These are phyloP conservation scores for Atta colombica DNA, from an alignment of 1,140 invertebrate species.

Conservation along the genomic window DNA sequence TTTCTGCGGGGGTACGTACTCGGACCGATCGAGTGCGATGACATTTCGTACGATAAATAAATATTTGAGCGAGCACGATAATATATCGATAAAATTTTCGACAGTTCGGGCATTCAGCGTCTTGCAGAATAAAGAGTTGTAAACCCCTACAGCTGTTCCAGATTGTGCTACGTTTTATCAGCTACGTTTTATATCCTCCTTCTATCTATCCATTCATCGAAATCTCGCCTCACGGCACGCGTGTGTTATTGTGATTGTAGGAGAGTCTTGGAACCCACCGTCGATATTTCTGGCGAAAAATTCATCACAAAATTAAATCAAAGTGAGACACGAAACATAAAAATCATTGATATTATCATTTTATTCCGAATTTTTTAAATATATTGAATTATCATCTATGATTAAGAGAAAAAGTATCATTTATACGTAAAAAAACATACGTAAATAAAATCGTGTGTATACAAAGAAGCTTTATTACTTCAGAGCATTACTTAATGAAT, in stretches of 20 bases:
- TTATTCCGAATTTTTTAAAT: not conserved
- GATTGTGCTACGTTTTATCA: slow-evolving; percentile 76
- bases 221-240: slow-evolving; percentile 70
- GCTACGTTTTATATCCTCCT: slow-evolving; percentile 47
- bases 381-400: not conserved
- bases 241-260: slow-evolving; percentile 21
- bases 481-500: slow-evolving; percentile 1
- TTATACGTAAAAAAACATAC: not conserved
- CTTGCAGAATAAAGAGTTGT: slow-evolving; percentile 79
- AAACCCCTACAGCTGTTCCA: slow-evolving; percentile 80
- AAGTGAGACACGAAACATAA: not conserved
- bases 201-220: slow-evolving; percentile 80
- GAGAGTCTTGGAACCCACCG: not conserved
- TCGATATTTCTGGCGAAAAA: slow-evolving; percentile 3
- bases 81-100: slow-evolving; percentile 77
- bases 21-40: slow-evolving; percentile 44
- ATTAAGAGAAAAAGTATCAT: not conserved
- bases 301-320: not conserved
- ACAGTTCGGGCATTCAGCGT: slow-evolving; percentile 77
- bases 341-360: not conserved
- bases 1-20: not conserved
- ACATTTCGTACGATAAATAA: slow-evolving; percentile 65
- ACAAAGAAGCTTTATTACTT: slow-evolving; percentile 14
- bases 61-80: slow-evolving; percentile 72
- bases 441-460: not conserved